Percentiles rank a stretch among this genome's conserved stretches.
Conservation (phyloP, 2,797 vertebrate species). For the Octomys mimax region DNA sequence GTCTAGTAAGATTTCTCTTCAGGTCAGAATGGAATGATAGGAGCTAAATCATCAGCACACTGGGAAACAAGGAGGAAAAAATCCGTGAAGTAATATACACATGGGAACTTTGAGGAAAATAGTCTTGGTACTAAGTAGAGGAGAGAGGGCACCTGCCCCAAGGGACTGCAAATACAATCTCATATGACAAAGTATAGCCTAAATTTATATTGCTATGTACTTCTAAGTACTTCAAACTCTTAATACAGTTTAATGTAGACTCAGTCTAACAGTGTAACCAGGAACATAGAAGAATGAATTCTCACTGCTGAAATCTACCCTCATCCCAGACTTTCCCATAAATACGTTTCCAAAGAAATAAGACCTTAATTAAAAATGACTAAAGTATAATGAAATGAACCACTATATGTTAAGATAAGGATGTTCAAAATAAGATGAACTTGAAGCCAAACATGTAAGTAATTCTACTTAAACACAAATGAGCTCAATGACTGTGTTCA, state of each 20-base stretch:
- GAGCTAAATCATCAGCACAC: conserved; percentile 24
- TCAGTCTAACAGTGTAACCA: conserved; percentile 11
- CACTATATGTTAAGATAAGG: not conserved
- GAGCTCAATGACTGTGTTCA: conserved; percentile 52
- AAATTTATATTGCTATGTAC: conserved; percentile 55
- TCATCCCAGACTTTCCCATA: not conserved
- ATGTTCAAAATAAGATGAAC: conserved; percentile 49
- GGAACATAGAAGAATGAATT: conserved; percentile 51
- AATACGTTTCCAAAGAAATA: conserved; percentile 51
- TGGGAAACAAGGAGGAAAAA: not conserved
- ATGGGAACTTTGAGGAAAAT: conserved; percentile 31
- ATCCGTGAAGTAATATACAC: not conserved
- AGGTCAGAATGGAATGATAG: conserved; percentile 38
- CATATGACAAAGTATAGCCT: conserved; percentile 29
- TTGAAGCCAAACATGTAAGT: conserved; percentile 47
- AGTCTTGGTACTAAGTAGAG: not conserved
- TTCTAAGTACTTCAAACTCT: conserved; percentile 35
- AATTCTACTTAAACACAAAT: conserved; percentile 58
- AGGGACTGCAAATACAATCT: conserved; percentile 53
- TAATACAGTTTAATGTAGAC: conserved; percentile 44
- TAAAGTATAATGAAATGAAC: conserved; percentile 1
- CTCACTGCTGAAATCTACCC: not conserved
- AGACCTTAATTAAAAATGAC: conserved; percentile 48
- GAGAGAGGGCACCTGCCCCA: not conserved
- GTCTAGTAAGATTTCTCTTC: not conserved